Conservation (phyloP, 2,888 invertebrate genomes). For the Callimorpha dominula region DNA sequence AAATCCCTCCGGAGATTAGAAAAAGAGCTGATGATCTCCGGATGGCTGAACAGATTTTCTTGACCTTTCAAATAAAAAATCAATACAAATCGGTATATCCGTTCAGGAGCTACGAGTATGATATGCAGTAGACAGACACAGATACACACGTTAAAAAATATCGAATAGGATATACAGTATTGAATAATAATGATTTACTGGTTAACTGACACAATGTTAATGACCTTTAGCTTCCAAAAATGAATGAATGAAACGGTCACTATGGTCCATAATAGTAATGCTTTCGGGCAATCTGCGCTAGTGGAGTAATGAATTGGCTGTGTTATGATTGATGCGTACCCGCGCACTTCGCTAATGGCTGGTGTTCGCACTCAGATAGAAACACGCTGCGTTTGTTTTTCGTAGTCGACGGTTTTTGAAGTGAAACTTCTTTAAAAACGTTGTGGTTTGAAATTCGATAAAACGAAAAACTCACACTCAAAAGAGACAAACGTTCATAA, state of each 20-base stretch:
- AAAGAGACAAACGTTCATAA: too few relatives aligned
- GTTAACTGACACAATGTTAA: neutral
- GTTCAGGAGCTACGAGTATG: too few relatives aligned
- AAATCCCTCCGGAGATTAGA: too few relatives aligned
- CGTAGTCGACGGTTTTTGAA: too few relatives aligned
- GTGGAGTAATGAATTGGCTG: constrained; percentile 85
- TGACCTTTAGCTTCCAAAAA: neutral
- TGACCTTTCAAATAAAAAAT: too few relatives aligned
- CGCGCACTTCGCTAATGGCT: constrained; percentile 78
- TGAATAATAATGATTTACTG: neutral
- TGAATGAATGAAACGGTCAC: constrained; percentile 6
- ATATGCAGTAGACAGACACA: too few relatives aligned
- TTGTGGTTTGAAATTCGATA: too few relatives aligned
- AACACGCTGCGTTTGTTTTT: constrained; percentile 42
- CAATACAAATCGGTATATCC: too few relatives aligned
- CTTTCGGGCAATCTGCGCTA: constrained; percentile 76
- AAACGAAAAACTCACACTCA: too few relatives aligned
- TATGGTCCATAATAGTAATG: constrained; percentile 25
- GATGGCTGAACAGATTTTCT: too few relatives aligned
- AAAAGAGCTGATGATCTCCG: too few relatives aligned
- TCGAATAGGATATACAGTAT: neutral
- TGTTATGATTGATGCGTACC: constrained; percentile 79
- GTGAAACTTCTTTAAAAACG: too few relatives aligned
- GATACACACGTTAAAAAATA: neutral
- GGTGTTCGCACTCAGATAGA: constrained; percentile 58